Evolutionary conservation across 2,888 invertebrate species (phyloP), one percentile per base, ranked within the genome.

Genomic region (Onthophagus sagittarius): DNA sequence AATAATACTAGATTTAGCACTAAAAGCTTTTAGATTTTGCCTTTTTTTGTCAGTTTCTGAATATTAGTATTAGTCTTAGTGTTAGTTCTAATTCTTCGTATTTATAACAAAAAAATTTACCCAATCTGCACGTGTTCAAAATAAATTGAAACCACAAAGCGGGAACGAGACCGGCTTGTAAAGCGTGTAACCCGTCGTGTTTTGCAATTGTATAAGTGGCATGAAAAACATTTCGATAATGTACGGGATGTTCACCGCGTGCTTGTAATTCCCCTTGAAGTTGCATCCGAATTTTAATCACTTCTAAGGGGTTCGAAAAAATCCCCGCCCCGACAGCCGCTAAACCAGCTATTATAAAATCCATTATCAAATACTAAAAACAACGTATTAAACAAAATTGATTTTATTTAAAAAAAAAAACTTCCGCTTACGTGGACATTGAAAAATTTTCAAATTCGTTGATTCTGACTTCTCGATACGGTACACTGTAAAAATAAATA

Each of bases 251-350:
- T 0, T 91, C 86, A 0, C 96, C 95, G 67, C 89, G 88, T 0
- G 91, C 90, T 75, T 89, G 89, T 32, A 97, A 83, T 85, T 97
- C 94, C 0, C 94, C 94, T 83, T 97, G 97, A 13, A 97, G 87
- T 82, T 97, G 97, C 80, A 97, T 90, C 11, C 97, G 88, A 0
- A 94, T 96, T 86, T 97, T 97, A 11, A 96, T 90, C 2, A 95
- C 94, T 83, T 94, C 94, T 69, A 94, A 86, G 0, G 97, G 97
- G 83, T 97, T 97, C 0, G 96, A 95, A 81, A 96, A 93, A 65
- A 94, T 81, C 1, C 94, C 94, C 0, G 96, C 96, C 33, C 93
- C 92, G 82, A 93, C 91, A 0, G 95, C 94, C 0, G 94, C 92
- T 1, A 88, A 79, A 0, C 92, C 97, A 31, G 95, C 97, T 80